These are phyloP conservation scores for Papilio machaon DNA, from an alignment of 1,140 invertebrate genomes.

Conservation along the genomic window DNA sequence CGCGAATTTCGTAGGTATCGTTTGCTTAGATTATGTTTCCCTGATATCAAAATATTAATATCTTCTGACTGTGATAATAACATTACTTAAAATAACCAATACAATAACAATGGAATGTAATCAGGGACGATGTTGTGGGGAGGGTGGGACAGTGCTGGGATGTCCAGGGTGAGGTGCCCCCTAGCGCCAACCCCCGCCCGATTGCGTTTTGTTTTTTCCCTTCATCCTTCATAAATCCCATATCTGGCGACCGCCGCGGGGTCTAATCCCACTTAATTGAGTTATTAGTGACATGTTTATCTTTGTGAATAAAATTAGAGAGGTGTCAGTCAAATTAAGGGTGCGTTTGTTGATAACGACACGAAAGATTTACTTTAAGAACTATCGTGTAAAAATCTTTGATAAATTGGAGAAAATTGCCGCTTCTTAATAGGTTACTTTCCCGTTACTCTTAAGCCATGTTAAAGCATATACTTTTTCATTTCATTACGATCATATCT, in stretches of 20 bases:
- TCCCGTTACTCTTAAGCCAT: too few species aligned
- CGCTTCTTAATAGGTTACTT: not conserved
- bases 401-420: not conserved
- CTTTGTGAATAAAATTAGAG: conserved; percentile 56
- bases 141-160: conserved; percentile 63
- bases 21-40: not conserved
- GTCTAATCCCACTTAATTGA: conserved; percentile 73
- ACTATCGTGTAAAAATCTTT: not conserved
- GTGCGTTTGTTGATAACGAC: conserved; percentile 1
- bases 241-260: conserved; percentile 49
- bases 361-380: conserved; percentile 10
- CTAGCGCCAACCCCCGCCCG: conserved; percentile 56
- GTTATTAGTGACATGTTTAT: conserved; percentile 72
- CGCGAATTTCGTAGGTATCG: not conserved
- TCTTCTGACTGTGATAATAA: conserved; percentile 12
- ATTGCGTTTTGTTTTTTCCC: conserved; percentile 59
- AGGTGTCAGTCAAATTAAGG: conserved; percentile 28
- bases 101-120: conserved; percentile 74
- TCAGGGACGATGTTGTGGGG: conserved; percentile 63
- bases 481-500: too few species aligned
- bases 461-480: not conserved
- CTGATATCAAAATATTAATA: not conserved
- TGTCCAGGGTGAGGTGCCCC: conserved; percentile 57
- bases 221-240: conserved; percentile 55
- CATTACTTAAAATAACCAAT: conserved; percentile 57